Percentiles rank a stretch among this genome's conserved stretches.
Evolutionary conservation across 2,888 invertebrate species (phyloP).

Genomic region (Hecatera dysodea): DNA sequence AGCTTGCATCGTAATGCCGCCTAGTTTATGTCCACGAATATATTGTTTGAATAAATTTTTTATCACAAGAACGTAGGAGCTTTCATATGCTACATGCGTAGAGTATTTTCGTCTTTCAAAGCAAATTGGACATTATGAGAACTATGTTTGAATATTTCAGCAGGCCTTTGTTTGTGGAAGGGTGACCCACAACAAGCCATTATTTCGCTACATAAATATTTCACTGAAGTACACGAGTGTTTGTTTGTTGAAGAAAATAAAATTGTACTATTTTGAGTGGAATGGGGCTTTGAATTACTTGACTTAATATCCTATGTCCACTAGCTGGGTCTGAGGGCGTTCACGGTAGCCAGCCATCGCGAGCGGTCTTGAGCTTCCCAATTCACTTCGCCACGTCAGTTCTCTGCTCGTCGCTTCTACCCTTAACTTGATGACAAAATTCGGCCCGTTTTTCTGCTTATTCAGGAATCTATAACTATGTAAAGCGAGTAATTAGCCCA

Average conservation of each 20-base stretch:
- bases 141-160: constrained; percentile 55
- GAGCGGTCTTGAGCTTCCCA: too few relatives aligned
- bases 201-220: constrained; percentile 29
- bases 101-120: constrained; percentile 36
- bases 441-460: too few relatives aligned
- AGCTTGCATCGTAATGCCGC: constrained; percentile 16
- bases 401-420: too few relatives aligned
- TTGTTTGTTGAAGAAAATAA: constrained; percentile 28
- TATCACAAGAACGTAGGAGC: constrained; percentile 3
- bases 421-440: too few relatives aligned
- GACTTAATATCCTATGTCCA: too few relatives aligned
- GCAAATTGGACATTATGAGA: constrained; percentile 56
- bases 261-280: background rate
- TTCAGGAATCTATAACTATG: too few relatives aligned
- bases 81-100: constrained; percentile 9
- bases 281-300: too few relatives aligned
- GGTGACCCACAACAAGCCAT: constrained; percentile 25
- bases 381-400: too few relatives aligned
- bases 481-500: too few relatives aligned
- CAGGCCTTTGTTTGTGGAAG: constrained; percentile 22
- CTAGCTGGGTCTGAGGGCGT: too few relatives aligned
- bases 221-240: constrained; percentile 18
- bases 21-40: constrained; percentile 15
- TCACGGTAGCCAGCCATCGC: too few relatives aligned
- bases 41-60: constrained; percentile 22